phyloP scores from a whole-genome alignment of 2,113 vertebrate genomes.

The Lamprologus ornatipinnis region DNA sequence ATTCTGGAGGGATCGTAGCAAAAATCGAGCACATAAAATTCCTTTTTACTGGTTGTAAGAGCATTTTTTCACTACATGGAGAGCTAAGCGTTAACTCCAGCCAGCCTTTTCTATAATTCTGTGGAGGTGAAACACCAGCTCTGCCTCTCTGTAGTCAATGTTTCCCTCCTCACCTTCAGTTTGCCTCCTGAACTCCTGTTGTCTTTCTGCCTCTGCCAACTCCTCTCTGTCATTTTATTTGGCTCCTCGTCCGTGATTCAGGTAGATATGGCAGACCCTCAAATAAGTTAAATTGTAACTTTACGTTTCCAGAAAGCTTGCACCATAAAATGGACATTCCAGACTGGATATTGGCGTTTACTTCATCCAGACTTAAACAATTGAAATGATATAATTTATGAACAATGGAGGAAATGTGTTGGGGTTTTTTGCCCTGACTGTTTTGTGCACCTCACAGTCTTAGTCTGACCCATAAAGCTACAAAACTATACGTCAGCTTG shows the following conservation, averaged over 20 bases:
- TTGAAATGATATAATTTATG: background rate
- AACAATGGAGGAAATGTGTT: background rate
- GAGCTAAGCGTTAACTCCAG: background rate
- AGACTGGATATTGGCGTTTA: background rate
- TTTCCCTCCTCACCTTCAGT: background rate
- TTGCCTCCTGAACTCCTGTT: background rate
- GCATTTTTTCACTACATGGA: background rate
- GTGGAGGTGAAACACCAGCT: background rate
- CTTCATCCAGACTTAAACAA: background rate
- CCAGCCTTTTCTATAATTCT: background rate
- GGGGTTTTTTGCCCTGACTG: background rate
- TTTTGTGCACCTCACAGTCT: background rate
- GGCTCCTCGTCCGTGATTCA: fast-evolving
- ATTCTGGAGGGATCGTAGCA: background rate
- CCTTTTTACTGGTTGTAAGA: background rate
- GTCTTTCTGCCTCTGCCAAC: background rate
- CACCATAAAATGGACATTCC: background rate
- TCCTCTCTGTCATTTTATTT: background rate
- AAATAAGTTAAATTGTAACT: background rate
- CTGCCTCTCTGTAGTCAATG: background rate
- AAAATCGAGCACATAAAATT: background rate
- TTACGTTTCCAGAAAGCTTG: background rate
- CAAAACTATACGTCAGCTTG: background rate
- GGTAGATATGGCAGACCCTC: background rate
- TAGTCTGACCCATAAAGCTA: background rate